Percentiles rank a stretch among this genome's conserved stretches.
phyloP scores from a whole-genome alignment of 2,797 vertebrate species.

The Muraenolepis orangiensis region DNA sequence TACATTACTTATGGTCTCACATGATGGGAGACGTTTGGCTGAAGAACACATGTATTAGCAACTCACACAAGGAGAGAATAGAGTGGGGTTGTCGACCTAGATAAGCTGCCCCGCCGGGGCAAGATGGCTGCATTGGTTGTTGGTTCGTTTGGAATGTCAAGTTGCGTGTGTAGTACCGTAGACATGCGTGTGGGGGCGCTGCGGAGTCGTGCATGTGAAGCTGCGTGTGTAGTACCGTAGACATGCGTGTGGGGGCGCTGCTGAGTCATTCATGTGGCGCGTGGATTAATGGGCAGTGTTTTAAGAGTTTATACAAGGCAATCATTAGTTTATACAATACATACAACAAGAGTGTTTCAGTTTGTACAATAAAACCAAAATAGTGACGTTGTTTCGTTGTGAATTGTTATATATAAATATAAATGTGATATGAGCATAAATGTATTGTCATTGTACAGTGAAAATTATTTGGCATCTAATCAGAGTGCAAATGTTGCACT shows the following conservation, averaged over 20 bases:
- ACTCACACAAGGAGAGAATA: slow-evolving; percentile 28
- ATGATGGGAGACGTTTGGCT: background rate
- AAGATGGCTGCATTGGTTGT: slow-evolving; percentile 71
- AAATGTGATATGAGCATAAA: no score
- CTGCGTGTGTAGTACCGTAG: no score
- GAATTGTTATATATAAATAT: no score
- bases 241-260: slow-evolving; percentile 57
- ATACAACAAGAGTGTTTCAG: no score
- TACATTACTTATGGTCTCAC: background rate
- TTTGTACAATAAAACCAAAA: background rate
- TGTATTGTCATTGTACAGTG: no score
- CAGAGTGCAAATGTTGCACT: no score
- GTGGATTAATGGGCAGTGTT: no score
- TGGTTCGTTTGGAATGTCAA: slow-evolving; percentile 35
- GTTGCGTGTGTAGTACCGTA: background rate
- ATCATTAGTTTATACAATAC: no score
- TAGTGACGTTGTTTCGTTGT: background rate
- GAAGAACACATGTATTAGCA: slow-evolving; percentile 42
- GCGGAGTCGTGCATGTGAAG: no score
- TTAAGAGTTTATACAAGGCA: no score
- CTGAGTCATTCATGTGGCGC: slow-evolving; percentile 13
- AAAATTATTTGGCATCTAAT: no score
- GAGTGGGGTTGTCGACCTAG: slow-evolving; percentile 11
- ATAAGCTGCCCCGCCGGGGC: slow-evolving; percentile 31
- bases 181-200: no score